A percentile compares a stretch with the other conserved stretches of the same genome.
phyloP scores from a whole-genome alignment of 2,113 vertebrate genomes.

The Anser brachyrhynchus region DNA sequence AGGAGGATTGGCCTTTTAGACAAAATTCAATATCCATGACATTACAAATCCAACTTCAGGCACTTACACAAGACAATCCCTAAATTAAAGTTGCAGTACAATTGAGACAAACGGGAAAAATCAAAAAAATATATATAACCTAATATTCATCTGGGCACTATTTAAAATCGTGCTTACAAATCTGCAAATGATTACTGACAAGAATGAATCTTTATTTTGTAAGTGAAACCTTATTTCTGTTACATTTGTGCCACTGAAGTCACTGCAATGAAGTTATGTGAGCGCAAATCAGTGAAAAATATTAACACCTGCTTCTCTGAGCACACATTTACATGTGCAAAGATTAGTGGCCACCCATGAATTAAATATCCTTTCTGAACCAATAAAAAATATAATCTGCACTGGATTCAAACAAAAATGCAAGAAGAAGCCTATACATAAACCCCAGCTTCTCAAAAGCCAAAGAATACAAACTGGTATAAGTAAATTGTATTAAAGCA shows the following conservation, averaged over 20 bases:
- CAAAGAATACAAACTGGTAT: background rate
- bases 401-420: background rate
- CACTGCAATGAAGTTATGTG: background rate
- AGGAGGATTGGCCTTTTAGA: background rate
- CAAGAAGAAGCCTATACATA: background rate
- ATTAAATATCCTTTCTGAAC: background rate
- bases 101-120: background rate
- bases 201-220: background rate
- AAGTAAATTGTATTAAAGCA: background rate
- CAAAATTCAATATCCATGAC: background rate
- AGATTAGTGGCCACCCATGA: background rate
- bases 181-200: background rate
- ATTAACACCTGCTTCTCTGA: background rate
- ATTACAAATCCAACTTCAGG: background rate
- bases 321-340: background rate
- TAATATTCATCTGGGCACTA: background rate
- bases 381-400: background rate
- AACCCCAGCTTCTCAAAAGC: background rate
- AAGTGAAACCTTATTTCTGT: background rate
- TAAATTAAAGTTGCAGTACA: background rate
- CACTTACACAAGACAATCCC: background rate
- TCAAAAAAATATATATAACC: background rate
- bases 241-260: background rate
- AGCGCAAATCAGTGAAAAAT: background rate
- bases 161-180: background rate